phyloP scores from a whole-genome alignment of 2,113 vertebrate species.

The Hypomesus transpacificus region DNA sequence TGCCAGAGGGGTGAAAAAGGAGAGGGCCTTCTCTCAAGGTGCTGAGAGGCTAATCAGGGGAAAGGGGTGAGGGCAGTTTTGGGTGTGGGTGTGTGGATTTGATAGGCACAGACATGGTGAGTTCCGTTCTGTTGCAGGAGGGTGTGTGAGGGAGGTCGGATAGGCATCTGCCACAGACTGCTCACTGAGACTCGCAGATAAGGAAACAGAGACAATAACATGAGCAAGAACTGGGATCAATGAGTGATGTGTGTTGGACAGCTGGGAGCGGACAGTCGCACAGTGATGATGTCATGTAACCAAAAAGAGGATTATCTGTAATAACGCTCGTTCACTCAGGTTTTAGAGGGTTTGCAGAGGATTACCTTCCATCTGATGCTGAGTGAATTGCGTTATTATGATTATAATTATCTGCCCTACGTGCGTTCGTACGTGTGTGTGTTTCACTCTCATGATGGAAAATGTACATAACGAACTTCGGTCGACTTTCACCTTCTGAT shows the following conservation, averaged over 20 bases:
- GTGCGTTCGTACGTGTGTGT: background rate
- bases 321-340: slow-evolving; percentile 56
- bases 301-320: slow-evolving; percentile 54
- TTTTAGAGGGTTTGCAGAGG: slow-evolving; percentile 53
- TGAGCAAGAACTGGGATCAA: slow-evolving; percentile 30
- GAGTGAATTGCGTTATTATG: slow-evolving; percentile 51
- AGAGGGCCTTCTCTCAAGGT: slow-evolving; percentile 6
- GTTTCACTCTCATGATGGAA: slow-evolving; percentile 12
- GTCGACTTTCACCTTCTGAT: too few species aligned
- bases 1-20: background rate
- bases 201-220: slow-evolving; percentile 54
- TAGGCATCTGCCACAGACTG: background rate
- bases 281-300: slow-evolving; percentile 37
- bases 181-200: background rate
- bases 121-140: too few species aligned
- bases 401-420: slow-evolving; percentile 42
- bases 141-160: background rate
- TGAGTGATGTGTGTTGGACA: slow-evolving; percentile 16
- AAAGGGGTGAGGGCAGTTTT: slow-evolving; percentile 11
- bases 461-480: background rate
- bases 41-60: slow-evolving; percentile 45
- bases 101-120: background rate
- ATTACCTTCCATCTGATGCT: slow-evolving; percentile 59
- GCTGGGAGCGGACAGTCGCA: background rate
- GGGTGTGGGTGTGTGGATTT: background rate